phyloP scores from a whole-genome alignment of 2,888 invertebrate species.

The Uloborus plumipes region DNA sequence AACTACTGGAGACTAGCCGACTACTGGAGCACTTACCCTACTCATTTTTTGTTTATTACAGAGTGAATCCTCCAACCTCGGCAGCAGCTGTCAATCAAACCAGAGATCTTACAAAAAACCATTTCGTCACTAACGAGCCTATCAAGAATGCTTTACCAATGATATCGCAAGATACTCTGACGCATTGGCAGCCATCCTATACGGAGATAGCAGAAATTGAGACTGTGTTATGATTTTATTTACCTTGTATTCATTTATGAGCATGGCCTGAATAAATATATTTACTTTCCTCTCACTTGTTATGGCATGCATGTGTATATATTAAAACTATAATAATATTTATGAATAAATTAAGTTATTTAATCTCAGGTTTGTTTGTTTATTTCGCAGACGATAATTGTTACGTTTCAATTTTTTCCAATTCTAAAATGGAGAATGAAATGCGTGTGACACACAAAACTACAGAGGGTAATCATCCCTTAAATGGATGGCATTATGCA shows the following conservation, averaged over 20 bases:
- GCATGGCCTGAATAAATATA: background rate
- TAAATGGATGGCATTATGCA: no score
- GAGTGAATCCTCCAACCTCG: constrained; percentile 20
- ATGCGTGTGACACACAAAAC: no score
- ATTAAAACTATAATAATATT: constrained; percentile 35
- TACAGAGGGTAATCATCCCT: no score
- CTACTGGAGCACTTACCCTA: no score
- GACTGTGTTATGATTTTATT: constrained; percentile 63
- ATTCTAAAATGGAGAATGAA: no score
- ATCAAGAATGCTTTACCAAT: constrained; percentile 38
- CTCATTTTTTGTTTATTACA: constrained; percentile 11
- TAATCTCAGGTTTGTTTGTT: constrained; percentile 28
- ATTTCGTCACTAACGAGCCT: constrained; percentile 73
- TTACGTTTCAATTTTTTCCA: no score
- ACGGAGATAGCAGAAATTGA: constrained; percentile 64
- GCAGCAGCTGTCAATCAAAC: constrained; percentile 68
- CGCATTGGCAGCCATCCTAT: constrained; percentile 20
- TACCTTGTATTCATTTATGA: constrained; percentile 15
- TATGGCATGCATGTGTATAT: constrained; percentile 63
- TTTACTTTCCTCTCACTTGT: constrained; percentile 47
- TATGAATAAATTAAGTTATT: constrained; percentile 55
- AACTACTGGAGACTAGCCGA: no score
- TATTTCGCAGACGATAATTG: no score
- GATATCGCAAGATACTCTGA: constrained; percentile 19
- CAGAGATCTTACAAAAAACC: constrained; percentile 73